Evolutionary conservation across 2,797 vertebrate species (phyloP).

Genomic region (Characodon lateralis): DNA sequence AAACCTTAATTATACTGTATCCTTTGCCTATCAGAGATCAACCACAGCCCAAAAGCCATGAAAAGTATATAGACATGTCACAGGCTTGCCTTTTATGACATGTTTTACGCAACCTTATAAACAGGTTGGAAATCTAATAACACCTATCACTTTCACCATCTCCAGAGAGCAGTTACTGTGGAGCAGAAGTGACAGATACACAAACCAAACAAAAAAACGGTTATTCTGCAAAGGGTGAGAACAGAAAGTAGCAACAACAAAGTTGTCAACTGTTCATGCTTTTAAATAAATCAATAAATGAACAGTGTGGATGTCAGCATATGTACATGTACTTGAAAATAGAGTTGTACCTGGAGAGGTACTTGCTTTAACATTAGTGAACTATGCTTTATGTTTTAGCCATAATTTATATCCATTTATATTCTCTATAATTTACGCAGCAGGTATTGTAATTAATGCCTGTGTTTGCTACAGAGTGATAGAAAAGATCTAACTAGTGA

Average conservation of each 20-base stretch:
- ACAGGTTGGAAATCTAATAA: constrained; percentile 26
- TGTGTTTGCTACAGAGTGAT: neutral
- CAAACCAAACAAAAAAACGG: neutral
- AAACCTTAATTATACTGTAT: neutral
- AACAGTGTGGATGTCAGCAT: neutral
- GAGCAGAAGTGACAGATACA: constrained; percentile 17
- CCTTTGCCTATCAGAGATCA: neutral
- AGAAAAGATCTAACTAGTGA: neutral
- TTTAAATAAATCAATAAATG: constrained; percentile 5
- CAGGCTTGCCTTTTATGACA: neutral
- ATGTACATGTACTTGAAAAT: neutral
- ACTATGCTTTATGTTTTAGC: neutral
- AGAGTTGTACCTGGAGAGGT: neutral
- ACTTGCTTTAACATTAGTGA: neutral
- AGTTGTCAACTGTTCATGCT: neutral
- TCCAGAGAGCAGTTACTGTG: constrained; percentile 19
- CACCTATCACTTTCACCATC: constrained; percentile 27
- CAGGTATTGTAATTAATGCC: neutral
- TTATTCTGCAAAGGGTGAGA: neutral
- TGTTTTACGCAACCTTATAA: constrained; percentile 16
- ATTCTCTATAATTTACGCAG: neutral
- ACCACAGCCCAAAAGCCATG: neutral
- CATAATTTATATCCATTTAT: neutral
- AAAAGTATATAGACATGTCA: constrained; percentile 1
- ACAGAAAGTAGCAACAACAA: neutral